These are phyloP conservation scores for human DNA, from an alignment of 2,113 vertebrate genomes.

Conservation along the genomic window GRCh38 chr15:63552001-63552500, in stretches of 20 bases:
- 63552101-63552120: background rate
- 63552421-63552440: background rate
- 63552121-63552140: conserved; percentile 19
- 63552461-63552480: background rate
- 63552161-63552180: conserved; percentile 29
- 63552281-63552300: background rate
- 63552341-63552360: conserved; percentile 1
- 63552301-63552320: background rate
- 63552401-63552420: conserved; percentile 27
- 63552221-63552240: conserved; percentile 7
- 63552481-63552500: background rate
- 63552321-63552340: background rate
- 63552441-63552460: background rate
- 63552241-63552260: background rate
- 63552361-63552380: background rate
- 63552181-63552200: background rate
- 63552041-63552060: background rate
- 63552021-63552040: background rate
- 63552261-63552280: background rate
- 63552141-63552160: background rate
- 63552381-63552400: conserved; percentile 7
- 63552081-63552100: background rate
- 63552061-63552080: background rate
- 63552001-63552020: conserved; percentile 15
- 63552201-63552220: conserved; percentile 26